Evolutionary conservation across 2,797 vertebrate species (phyloP).

Genomic region (Galagoides demidoff): DNA sequence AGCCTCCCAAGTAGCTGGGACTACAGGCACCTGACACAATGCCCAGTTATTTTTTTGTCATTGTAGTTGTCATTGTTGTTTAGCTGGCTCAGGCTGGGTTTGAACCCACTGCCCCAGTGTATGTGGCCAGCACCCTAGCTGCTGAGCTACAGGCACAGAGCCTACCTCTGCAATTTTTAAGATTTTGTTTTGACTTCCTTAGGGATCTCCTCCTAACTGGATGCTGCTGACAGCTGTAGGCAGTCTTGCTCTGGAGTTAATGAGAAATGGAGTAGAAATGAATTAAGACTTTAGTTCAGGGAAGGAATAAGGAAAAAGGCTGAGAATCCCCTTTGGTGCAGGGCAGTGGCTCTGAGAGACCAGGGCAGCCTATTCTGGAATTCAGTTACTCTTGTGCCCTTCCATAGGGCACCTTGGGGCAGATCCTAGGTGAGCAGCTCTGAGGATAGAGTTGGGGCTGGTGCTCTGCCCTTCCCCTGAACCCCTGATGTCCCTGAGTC

Average conservation of each 20-base stretch:
- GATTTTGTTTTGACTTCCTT: not conserved
- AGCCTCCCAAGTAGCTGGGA: no score
- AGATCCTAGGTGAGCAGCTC: not conserved
- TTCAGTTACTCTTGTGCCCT: not conserved
- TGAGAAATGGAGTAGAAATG: not conserved
- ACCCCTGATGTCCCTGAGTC: not conserved
- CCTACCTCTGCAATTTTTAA: not conserved
- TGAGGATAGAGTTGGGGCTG: accelerated
- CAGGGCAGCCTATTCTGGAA: not conserved
- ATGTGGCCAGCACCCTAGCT: no score
- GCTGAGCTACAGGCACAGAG: no score
- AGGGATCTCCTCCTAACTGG: not conserved
- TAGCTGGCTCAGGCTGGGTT: no score
- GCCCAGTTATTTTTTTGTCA: no score
- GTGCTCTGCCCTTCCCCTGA: not conserved
- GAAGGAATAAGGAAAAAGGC: not conserved
- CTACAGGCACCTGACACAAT: no score
- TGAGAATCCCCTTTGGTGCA: not conserved
- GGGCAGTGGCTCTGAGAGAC: not conserved
- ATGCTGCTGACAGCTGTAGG: not conserved
- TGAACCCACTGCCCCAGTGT: no score
- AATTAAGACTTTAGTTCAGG: not conserved
- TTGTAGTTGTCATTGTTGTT: no score
- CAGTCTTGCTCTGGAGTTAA: not conserved
- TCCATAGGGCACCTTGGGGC: not conserved